A percentile compares a stretch with the other conserved stretches of the same genome.
Evolutionary conservation across 2,888 invertebrate genomes (phyloP).

Genomic region (Megaustenia siamemsis): DNA sequence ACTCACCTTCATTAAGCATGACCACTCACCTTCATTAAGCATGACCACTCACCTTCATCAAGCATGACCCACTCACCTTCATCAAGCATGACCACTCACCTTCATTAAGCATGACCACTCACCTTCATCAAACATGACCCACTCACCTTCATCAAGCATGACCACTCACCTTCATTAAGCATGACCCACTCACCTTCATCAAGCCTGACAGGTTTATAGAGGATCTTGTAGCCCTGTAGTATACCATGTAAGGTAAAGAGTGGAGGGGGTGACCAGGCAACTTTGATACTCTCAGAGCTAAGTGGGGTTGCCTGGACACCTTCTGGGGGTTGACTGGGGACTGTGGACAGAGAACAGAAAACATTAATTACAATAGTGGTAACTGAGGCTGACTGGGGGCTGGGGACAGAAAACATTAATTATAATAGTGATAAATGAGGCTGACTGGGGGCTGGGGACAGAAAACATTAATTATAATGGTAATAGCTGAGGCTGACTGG

Average conservation of each 20-base stretch:
- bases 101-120: no score
- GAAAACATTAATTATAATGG: no score
- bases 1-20: neutral
- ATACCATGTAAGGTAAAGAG: conserved; percentile 94
- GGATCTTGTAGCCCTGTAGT: conserved; percentile 95
- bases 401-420: no score
- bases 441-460: no score
- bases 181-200: conserved; percentile 72
- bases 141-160: no score
- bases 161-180: no score
- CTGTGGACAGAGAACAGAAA: conserved; percentile 76
- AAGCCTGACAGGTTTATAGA: conserved; percentile 84
- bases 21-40: neutral
- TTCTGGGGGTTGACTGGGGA: conserved; percentile 92
- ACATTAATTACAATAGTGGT: neutral
- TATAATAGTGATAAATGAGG: no score
- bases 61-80: neutral
- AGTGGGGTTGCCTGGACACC: conserved; percentile 94
- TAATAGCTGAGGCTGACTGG: no score
- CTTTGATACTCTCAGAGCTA: conserved; percentile 95
- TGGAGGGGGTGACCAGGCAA: conserved; percentile 96
- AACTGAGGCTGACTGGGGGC: no score
- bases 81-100: neutral
- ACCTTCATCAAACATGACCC: neutral
- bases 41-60: neutral